Evolutionary conservation across 2,888 invertebrate genomes (phyloP).

Genomic region (Lapara coniferarum): DNA sequence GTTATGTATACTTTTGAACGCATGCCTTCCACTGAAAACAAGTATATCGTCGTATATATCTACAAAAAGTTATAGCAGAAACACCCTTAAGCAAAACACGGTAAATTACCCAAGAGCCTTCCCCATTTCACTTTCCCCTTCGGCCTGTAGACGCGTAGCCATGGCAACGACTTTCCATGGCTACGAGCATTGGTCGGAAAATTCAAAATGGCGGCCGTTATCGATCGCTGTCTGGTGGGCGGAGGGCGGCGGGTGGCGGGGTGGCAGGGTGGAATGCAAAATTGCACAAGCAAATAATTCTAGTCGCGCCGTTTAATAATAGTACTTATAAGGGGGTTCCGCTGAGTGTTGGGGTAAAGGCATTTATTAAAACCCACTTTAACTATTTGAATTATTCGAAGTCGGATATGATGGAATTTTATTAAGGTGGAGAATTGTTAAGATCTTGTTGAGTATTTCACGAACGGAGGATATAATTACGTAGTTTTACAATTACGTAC

Average conservation of each 20-base stretch:
- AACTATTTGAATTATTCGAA: background rate
- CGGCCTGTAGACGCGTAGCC: slow-evolving; percentile 58
- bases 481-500: no score
- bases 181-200: slow-evolving; percentile 81
- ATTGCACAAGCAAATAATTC: slow-evolving; percentile 22
- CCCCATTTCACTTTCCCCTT: slow-evolving; percentile 76
- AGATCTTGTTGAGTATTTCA: background rate
- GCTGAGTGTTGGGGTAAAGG: slow-evolving; percentile 16
- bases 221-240: slow-evolving; percentile 63
- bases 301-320: slow-evolving; percentile 51
- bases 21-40: background rate
- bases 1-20: background rate
- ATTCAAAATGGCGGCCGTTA: slow-evolving; percentile 79
- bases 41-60: background rate
- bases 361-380: slow-evolving; percentile 11
- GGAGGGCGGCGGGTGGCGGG: slow-evolving; percentile 49
- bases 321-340: slow-evolving; percentile 42
- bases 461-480: no score
- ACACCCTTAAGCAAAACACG: slow-evolving; percentile 17
- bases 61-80: slow-evolving; percentile 5
- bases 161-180: slow-evolving; percentile 75
- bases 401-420: background rate
- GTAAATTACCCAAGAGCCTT: slow-evolving; percentile 54
- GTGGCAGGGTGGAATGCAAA: slow-evolving; percentile 40
- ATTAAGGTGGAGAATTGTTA: background rate